A percentile compares a stretch with the other conserved stretches of the same genome.
These are phyloP conservation scores for Pyxicephalus adspersus DNA, from an alignment of 2,113 vertebrate genomes.

Conservation along the genomic window DNA sequence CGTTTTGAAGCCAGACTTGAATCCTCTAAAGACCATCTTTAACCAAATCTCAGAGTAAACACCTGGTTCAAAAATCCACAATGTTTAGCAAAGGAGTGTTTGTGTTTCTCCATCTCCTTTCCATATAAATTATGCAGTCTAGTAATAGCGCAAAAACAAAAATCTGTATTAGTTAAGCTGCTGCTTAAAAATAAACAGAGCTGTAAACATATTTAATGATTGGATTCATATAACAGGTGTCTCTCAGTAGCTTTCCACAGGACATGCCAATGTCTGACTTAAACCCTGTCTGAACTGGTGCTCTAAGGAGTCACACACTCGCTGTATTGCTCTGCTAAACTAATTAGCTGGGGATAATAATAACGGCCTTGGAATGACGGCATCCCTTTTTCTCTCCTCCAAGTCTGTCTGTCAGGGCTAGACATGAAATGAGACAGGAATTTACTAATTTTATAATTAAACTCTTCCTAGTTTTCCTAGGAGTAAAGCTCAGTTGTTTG, in stretches of 20 bases:
- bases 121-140: conserved; percentile 9
- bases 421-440: conserved; percentile 23
- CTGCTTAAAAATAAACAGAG: conserved; percentile 7
- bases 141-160: background rate
- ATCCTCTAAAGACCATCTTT: background rate
- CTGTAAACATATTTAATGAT: background rate
- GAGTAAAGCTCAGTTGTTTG: background rate
- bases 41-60: background rate
- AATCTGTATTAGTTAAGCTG: background rate
- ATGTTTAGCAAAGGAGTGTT: background rate
- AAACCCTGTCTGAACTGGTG: conserved; percentile 13
- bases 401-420: conserved; percentile 10
- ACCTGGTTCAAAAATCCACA: conserved; percentile 26
- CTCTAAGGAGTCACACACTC: conserved; percentile 12
- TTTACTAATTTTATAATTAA: background rate
- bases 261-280: conserved; percentile 29
- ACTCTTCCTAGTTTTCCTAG: background rate
- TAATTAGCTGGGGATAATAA: conserved; percentile 35
- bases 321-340: conserved; percentile 32
- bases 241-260: conserved; percentile 28
- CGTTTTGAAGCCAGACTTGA: background rate
- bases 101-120: background rate
- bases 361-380: conserved; percentile 5
- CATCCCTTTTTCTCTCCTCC: conserved; percentile 3
- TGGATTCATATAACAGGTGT: conserved; percentile 33